These are phyloP conservation scores for Eutrigla gurnardus DNA, from an alignment of 2,797 vertebrate species.

Conservation along the genomic window DNA sequence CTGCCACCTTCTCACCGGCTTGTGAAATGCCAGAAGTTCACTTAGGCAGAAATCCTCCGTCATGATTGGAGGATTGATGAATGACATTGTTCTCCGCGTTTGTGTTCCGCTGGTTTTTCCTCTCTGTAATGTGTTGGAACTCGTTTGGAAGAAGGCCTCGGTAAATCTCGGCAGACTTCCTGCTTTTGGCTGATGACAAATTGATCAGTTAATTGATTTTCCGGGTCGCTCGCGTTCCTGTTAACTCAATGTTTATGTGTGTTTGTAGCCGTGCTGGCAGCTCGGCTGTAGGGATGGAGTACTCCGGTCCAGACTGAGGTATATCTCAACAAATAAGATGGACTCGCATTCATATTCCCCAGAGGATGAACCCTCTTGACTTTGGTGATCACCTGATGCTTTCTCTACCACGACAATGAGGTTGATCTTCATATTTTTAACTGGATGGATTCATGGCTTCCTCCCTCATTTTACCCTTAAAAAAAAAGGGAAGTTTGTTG, in stretches of 20 bases:
- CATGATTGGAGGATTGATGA: constrained; percentile 63
- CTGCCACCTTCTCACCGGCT: constrained; percentile 69
- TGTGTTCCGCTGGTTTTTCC: constrained; percentile 20
- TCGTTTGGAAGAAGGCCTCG: constrained; percentile 10
- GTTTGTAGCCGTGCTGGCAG: neutral
- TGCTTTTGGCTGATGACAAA: constrained; percentile 7
- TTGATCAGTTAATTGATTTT: constrained; percentile 6
- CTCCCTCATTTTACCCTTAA: too few species aligned
- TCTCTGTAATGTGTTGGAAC: constrained; percentile 2
- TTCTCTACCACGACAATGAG: neutral
- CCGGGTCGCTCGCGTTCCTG: neutral
- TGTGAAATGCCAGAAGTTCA: constrained; percentile 73
- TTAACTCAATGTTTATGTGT: neutral
- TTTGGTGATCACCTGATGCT: neutral
- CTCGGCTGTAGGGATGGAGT: neutral
- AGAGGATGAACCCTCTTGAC: neutral
- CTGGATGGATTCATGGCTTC: neutral
- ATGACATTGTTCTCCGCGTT: constrained; percentile 55
- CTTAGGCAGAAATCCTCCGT: constrained; percentile 60
- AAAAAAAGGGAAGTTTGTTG: neutral
- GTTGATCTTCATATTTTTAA: neutral
- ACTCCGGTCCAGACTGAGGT: neutral
- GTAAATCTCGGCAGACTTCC: constrained; percentile 8
- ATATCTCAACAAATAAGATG: neutral
- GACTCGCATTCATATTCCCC: too few species aligned